Conservation (phyloP, 1,140 invertebrate genomes). For the Brachionus rubens region DNA sequence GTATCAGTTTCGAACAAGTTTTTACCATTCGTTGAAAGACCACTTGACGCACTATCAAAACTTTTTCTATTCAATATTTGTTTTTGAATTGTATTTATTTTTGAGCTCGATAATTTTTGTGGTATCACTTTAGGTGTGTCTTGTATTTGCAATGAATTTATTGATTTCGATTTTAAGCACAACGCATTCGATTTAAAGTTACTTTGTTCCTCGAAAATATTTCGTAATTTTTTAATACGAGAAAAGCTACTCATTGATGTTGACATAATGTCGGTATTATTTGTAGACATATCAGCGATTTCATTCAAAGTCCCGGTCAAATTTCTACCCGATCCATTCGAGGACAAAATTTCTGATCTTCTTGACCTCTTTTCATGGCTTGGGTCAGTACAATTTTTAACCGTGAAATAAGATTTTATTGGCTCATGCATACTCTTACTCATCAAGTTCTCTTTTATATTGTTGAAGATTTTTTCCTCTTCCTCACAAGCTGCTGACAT, state of each 20-base stretch:
- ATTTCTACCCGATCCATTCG: background rate
- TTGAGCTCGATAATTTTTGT: no score
- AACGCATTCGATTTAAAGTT: background rate
- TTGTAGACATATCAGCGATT: background rate
- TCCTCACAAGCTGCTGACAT: background rate
- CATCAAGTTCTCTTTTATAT: background rate
- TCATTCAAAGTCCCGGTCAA: background rate
- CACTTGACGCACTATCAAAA: no score
- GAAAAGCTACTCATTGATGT: conserved; percentile 6
- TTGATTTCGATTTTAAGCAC: background rate
- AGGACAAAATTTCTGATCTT: background rate
- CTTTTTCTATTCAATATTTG: background rate
- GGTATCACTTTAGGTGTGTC: no score
- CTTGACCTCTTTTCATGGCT: background rate
- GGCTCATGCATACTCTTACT: conserved; percentile 13
- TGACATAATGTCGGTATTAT: background rate
- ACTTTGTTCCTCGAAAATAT: background rate
- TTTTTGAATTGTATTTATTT: background rate
- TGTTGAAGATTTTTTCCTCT: background rate
- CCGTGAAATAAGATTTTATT: background rate
- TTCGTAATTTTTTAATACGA: conserved; percentile 18
- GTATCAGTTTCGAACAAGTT: background rate
- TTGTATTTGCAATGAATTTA: background rate
- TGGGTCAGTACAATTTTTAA: background rate
- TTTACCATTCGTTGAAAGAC: background rate